Percentiles rank a stretch among this genome's conserved stretches.
phyloP scores from a whole-genome alignment of 2,113 vertebrate species.

The Ifrita kowaldi region DNA sequence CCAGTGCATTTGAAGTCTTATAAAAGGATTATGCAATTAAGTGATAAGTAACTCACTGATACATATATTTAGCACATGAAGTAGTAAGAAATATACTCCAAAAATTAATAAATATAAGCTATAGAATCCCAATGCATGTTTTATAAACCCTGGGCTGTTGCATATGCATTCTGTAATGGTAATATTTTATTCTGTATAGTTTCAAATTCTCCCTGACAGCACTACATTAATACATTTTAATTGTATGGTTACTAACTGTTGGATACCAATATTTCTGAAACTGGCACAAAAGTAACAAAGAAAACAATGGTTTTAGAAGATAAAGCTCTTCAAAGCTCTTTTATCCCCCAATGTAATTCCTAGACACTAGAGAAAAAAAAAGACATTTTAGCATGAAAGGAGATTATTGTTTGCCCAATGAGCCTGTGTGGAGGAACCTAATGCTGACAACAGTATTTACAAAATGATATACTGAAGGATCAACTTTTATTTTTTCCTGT shows the following conservation, averaged over 20 bases:
- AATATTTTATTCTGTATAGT: background rate
- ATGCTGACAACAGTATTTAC: constrained; percentile 37
- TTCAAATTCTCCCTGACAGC: background rate
- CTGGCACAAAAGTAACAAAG: background rate
- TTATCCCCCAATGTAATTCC: constrained; percentile 3
- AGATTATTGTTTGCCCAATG: constrained; percentile 12
- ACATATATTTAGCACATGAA: background rate
- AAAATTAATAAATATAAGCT: background rate
- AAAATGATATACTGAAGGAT: background rate
- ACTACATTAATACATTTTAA: background rate
- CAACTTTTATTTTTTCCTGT: background rate
- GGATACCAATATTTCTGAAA: background rate
- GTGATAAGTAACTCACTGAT: background rate
- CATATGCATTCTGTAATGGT: background rate
- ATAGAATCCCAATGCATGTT: background rate
- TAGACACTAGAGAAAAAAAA: background rate
- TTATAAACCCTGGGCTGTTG: background rate
- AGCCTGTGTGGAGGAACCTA: background rate
- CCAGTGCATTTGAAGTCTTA: background rate
- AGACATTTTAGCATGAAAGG: constrained; percentile 3
- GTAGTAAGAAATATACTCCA: background rate
- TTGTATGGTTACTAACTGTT: background rate
- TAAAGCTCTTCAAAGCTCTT: constrained; percentile 45
- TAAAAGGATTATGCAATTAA: background rate
- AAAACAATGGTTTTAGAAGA: constrained; percentile 41